Percentiles rank a stretch among this genome's conserved stretches.
Conservation (phyloP, 2,113 vertebrate genomes). For the Pitta sordida region DNA sequence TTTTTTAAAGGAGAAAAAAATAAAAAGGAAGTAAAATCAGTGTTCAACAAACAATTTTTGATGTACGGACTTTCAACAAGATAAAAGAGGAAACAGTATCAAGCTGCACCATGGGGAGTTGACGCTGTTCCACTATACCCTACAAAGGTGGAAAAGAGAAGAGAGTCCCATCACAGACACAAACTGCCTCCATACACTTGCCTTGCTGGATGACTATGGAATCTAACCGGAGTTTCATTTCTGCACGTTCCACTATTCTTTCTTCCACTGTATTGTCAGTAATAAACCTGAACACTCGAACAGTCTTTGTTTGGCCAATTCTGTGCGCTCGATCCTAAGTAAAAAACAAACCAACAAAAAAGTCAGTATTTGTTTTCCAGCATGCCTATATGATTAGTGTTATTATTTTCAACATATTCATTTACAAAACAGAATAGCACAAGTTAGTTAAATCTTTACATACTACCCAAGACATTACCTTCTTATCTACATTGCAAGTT, state of each 20-base stretch:
- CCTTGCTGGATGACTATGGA: slow-evolving; percentile 99
- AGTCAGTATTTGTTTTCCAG: not conserved
- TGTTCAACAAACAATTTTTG: not conserved
- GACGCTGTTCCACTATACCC: too few species aligned
- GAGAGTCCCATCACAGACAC: fast-evolving
- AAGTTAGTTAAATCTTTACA: not conserved
- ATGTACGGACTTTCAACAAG: not conserved
- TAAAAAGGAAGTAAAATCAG: not conserved
- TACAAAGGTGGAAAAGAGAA: not conserved
- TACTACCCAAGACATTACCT: not conserved
- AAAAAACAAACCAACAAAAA: not conserved
- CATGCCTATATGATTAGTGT: too few species aligned
- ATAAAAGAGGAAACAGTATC: not conserved
- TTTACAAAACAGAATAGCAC: not conserved
- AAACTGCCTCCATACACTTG: not conserved
- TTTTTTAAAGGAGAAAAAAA: not conserved
- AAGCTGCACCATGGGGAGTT: not conserved
- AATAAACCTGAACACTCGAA: slow-evolving; percentile 95
- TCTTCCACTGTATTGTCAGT: slow-evolving; percentile 98
- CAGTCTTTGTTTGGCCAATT: slow-evolving; percentile 96
- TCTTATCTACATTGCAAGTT: not conserved
- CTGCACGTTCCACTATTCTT: slow-evolving; percentile 94
- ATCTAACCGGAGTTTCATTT: slow-evolving; percentile 96
- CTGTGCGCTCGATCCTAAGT: slow-evolving; percentile 94
- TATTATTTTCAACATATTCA: not conserved